These are phyloP conservation scores for Acromyrmex charruanus DNA, from an alignment of 1,140 invertebrate genomes.

Conservation along the genomic window DNA sequence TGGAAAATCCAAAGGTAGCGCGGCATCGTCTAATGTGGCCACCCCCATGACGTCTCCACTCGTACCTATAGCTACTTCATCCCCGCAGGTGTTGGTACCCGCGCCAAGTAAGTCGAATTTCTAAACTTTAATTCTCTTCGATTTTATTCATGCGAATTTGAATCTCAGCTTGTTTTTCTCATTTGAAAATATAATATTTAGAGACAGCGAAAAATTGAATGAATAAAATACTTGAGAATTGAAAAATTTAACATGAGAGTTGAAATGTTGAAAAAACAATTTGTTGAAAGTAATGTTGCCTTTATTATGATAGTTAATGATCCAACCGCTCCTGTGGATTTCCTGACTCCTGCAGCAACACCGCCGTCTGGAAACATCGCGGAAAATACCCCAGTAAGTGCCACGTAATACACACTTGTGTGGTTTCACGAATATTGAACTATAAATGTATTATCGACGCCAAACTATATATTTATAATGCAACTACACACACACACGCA, in stretches of 20 bases:
- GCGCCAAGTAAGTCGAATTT: slow-evolving; percentile 83
- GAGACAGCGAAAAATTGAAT: not conserved
- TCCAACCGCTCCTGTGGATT: slow-evolving; percentile 87
- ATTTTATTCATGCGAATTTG: not conserved
- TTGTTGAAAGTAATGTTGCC: not conserved
- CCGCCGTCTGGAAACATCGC: slow-evolving; percentile 64
- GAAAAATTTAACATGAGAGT: not conserved
- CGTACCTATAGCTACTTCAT: slow-evolving; percentile 84
- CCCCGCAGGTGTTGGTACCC: slow-evolving; percentile 87
- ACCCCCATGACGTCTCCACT: slow-evolving; percentile 85
- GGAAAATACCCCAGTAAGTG: slow-evolving; percentile 83
- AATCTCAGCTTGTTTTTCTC: not conserved
- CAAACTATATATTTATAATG: slow-evolving; percentile 68
- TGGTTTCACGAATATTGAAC: slow-evolving; percentile 13
- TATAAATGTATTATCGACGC: slow-evolving; percentile 50
- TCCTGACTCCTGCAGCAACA: slow-evolving; percentile 85
- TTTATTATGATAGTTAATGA: slow-evolving; percentile 83
- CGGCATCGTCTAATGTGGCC: slow-evolving; percentile 84
- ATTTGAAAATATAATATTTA: not conserved
- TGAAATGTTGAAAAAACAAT: not conserved
- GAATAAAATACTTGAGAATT: not conserved
- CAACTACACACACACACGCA: slow-evolving; percentile 64
- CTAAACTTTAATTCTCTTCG: not conserved
- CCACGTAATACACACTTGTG: slow-evolving; percentile 3
- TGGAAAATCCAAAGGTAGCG: slow-evolving; percentile 84